A percentile compares a stretch with the other conserved stretches of the same genome.
phyloP scores from a whole-genome alignment of 2,797 vertebrate genomes.

The Poecilia gillii region DNA sequence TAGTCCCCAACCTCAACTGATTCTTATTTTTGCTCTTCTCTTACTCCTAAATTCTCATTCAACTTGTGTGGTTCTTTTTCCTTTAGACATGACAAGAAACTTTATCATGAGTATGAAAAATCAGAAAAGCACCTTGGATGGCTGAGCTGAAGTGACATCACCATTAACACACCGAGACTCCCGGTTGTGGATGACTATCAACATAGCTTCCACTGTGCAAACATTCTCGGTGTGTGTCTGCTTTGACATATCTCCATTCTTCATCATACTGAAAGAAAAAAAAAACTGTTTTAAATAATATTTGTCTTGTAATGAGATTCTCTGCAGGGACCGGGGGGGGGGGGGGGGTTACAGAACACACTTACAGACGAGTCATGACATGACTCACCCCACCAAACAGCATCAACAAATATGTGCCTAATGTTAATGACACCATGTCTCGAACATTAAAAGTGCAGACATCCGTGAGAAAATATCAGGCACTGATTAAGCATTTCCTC shows the following conservation, averaged over 20 bases:
- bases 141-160: conserved; percentile 32
- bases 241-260: conserved; percentile 64
- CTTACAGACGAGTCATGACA: conserved; percentile 68
- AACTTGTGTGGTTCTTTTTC: background rate
- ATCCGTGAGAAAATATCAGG: conserved; percentile 68
- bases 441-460: conserved; percentile 56
- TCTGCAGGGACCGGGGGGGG: conserved; percentile 63
- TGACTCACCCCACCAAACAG: conserved; percentile 65
- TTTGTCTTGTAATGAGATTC: conserved; percentile 73
- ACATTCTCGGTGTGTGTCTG: conserved; percentile 45
- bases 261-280: conserved; percentile 61
- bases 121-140: conserved; percentile 23
- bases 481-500: conserved; percentile 64
- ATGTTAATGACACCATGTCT: conserved; percentile 75
- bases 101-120: conserved; percentile 13
- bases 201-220: conserved; percentile 49
- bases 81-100: conserved; percentile 3
- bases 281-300: conserved; percentile 14
- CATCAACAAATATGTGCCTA: conserved; percentile 65
- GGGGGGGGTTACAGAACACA: conserved; percentile 59
- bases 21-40: background rate
- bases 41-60: conserved; percentile 10
- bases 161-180: conserved; percentile 10
- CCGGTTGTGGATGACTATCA: conserved; percentile 46
- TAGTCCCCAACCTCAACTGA: background rate